phyloP scores from a whole-genome alignment of 1,140 invertebrate species.

The Saccostrea cuccullata region DNA sequence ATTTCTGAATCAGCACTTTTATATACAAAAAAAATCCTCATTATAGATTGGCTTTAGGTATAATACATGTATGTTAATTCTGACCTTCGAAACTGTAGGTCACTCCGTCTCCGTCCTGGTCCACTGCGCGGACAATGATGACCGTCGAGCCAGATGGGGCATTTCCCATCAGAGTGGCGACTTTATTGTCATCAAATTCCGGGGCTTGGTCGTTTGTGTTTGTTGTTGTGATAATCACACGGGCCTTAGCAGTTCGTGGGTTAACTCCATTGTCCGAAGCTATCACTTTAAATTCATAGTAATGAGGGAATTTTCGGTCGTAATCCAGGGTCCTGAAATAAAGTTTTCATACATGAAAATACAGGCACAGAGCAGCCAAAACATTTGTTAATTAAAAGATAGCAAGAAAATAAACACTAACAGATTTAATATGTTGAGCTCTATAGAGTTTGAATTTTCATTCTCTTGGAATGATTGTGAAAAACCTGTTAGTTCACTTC shows the following conservation, averaged over 20 bases:
- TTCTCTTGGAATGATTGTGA: too few species aligned
- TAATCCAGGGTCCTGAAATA: slow-evolving; percentile 43
- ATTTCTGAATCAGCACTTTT: too few species aligned
- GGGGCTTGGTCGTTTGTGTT: slow-evolving; percentile 46
- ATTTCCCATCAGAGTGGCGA: slow-evolving; percentile 37
- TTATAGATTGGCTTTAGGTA: too few species aligned
- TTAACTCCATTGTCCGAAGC: slow-evolving; percentile 37
- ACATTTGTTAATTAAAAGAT: not conserved
- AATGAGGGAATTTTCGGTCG: slow-evolving; percentile 36
- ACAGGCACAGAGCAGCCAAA: not conserved
- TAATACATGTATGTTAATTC: not conserved
- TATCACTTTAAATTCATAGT: slow-evolving; percentile 42
- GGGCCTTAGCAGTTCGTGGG: slow-evolving; percentile 16
- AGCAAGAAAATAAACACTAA: not conserved
- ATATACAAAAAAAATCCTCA: too few species aligned
- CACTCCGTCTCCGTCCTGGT: slow-evolving; percentile 46
- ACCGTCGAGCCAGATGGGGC: not conserved
- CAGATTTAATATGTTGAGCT: not conserved
- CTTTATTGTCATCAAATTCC: slow-evolving; percentile 42
- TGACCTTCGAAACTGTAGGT: slow-evolving; percentile 43
- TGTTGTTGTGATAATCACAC: slow-evolving; percentile 9
- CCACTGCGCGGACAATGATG: slow-evolving; percentile 40
- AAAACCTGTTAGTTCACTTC: too few species aligned
- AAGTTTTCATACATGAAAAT: not conserved
- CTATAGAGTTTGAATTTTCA: too few species aligned